A percentile compares a stretch with the other conserved stretches of the same genome.
Evolutionary conservation across 1,140 invertebrate species (phyloP).

Genomic region (Drosophila nebulosa): DNA sequence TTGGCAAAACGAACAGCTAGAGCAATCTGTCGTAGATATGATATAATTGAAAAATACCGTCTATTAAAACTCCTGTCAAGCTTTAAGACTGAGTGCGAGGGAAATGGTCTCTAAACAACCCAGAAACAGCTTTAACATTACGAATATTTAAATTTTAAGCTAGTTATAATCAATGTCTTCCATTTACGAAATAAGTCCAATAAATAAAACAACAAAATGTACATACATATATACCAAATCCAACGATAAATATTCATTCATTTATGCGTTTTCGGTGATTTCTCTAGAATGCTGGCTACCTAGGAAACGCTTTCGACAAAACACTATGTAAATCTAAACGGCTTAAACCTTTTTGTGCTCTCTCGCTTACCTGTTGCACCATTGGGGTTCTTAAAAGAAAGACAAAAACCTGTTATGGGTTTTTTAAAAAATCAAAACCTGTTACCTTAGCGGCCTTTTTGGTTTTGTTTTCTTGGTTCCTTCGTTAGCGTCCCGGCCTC

Average conservation of each 20-base stretch:
- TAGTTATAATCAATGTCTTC: constrained; percentile 49
- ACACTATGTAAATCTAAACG: not conserved
- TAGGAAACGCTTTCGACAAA: not conserved
- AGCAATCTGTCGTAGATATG: constrained; percentile 31
- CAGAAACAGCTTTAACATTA: constrained; percentile 35
- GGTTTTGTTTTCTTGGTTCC: constrained; percentile 49
- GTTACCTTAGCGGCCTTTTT: constrained; percentile 51
- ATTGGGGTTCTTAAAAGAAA: not conserved
- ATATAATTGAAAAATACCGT: constrained; percentile 21
- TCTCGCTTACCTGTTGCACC: not conserved
- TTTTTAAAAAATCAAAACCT: constrained; percentile 49
- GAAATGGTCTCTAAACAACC: constrained; percentile 47
- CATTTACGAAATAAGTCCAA: constrained; percentile 33
- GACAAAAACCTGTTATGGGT: constrained; percentile 55
- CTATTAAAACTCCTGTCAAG: constrained; percentile 5
- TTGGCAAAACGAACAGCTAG: constrained; percentile 28
- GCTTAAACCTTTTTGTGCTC: not conserved
- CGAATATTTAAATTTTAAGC: constrained; percentile 21
- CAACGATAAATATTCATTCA: not conserved
- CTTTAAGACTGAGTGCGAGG: constrained; percentile 36
- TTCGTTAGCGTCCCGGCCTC: constrained; percentile 48
- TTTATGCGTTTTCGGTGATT: not conserved
- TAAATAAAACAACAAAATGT: constrained; percentile 34
- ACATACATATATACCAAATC: constrained; percentile 9
- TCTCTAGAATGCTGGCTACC: not conserved